phyloP scores from a whole-genome alignment of 1,140 invertebrate genomes.

The Lamellibrachia luymesi region DNA sequence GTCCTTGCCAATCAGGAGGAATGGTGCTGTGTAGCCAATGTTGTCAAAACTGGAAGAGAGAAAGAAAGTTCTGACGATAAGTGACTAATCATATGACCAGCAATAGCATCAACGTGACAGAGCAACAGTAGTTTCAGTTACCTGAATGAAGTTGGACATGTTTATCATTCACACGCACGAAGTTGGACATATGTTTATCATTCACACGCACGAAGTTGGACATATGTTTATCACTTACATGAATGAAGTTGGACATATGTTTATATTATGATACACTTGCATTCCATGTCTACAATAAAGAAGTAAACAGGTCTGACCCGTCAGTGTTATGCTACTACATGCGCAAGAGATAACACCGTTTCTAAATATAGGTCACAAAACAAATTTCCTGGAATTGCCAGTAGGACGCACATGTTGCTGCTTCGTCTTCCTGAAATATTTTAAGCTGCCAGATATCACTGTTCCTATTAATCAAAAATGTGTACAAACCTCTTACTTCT shows the following conservation, averaged over 20 bases:
- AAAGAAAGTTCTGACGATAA: not conserved
- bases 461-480: not conserved
- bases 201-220: too few relatives aligned
- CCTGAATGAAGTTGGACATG: too few relatives aligned
- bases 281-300: too few relatives aligned
- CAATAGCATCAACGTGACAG: not conserved
- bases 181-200: too few relatives aligned
- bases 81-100: not conserved
- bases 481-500: not conserved
- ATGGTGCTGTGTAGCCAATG: slow-evolving; percentile 40
- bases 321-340: not conserved
- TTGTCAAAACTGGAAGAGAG: not conserved
- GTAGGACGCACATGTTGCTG: not conserved
- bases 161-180: too few relatives aligned
- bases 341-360: too few relatives aligned
- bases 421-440: not conserved
- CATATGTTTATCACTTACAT: too few relatives aligned
- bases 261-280: too few relatives aligned
- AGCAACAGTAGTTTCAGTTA: too few relatives aligned
- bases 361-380: too few relatives aligned
- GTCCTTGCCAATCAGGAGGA: slow-evolving; percentile 48
- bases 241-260: too few relatives aligned
- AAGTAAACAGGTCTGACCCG: not conserved
- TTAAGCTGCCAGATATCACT: not conserved
- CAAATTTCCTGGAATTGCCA: too few relatives aligned